Percentiles rank a stretch among this genome's conserved stretches.
These are phyloP conservation scores for Neuroscelio doddi DNA, from an alignment of 2,888 invertebrate species.

Conservation along the genomic window DNA sequence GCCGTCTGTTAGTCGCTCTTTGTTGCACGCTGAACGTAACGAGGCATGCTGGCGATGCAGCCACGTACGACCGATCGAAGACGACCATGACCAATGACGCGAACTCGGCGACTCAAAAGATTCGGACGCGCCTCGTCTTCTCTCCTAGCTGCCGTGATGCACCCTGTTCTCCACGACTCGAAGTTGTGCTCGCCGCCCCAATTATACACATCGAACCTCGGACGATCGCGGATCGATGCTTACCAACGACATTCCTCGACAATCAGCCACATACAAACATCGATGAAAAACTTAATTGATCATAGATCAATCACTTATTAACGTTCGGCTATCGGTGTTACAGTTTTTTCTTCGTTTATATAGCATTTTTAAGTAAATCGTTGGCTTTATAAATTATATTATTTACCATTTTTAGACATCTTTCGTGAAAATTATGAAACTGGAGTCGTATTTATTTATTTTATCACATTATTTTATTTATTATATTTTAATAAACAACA, in stretches of 20 bases:
- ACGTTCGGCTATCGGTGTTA: conserved; percentile 10
- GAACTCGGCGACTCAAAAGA: conserved; percentile 31
- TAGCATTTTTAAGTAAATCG: too few species aligned
- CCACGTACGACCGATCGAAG: too few species aligned
- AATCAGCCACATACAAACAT: conserved; percentile 13
- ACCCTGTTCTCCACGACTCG: conserved; percentile 26
- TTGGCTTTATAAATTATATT: too few species aligned
- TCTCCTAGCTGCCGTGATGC: not conserved
- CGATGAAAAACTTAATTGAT: conserved; percentile 40
- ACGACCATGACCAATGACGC: too few species aligned
- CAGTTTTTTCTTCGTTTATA: conserved; percentile 7
- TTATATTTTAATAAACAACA: too few species aligned
- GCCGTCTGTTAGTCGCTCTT: conserved; percentile 28
- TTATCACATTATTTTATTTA: too few species aligned
- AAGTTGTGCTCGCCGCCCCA: conserved; percentile 26
- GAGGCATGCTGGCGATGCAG: conserved; percentile 25
- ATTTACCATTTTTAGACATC: too few species aligned
- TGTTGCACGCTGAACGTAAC: conserved; percentile 24
- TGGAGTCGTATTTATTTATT: too few species aligned
- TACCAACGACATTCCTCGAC: conserved; percentile 35
- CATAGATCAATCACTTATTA: conserved; percentile 43
- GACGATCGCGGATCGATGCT: conserved; percentile 36
- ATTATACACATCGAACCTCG: conserved; percentile 30
- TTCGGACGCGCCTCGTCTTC: conserved; percentile 25
- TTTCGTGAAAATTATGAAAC: too few species aligned